phyloP scores from a whole-genome alignment of 2,797 vertebrate species.

The Neoniphon sammara region DNA sequence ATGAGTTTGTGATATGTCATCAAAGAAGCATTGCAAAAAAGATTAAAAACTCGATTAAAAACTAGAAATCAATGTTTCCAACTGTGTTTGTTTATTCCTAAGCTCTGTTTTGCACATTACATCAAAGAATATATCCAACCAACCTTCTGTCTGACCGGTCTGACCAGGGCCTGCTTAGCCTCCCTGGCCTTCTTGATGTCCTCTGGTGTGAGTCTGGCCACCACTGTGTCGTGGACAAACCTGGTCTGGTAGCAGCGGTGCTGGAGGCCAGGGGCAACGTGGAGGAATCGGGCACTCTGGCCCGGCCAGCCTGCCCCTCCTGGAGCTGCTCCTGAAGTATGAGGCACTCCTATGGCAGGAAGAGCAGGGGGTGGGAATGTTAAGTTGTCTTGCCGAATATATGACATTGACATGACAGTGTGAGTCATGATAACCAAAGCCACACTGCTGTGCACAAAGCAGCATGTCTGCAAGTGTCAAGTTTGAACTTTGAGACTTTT shows the following conservation, averaged over 20 bases:
- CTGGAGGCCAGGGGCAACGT: constrained; percentile 43
- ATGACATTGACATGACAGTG: neutral
- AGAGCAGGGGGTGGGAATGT: neutral
- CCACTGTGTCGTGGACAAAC: constrained; percentile 77
- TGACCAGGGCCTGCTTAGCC: constrained; percentile 73
- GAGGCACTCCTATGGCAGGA: constrained; percentile 24
- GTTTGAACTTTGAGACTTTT: no score
- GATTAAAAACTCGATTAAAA: no score
- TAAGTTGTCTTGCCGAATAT: neutral
- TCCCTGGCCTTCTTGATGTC: constrained; percentile 87
- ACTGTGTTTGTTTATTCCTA: neutral
- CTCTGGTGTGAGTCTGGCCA: constrained; percentile 83
- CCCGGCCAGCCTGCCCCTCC: constrained; percentile 61
- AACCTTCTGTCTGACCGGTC: constrained; percentile 83
- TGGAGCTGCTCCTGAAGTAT: constrained; percentile 23
- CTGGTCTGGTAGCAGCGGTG: constrained; percentile 59
- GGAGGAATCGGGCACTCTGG: constrained; percentile 74
- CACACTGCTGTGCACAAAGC: neutral
- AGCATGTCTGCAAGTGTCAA: no score
- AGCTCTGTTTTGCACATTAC: no score
- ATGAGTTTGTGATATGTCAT: neutral
- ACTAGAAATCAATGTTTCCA: neutral
- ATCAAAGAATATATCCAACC: constrained; percentile 14
- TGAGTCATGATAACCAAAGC: neutral
- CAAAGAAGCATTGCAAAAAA: neutral